These are phyloP conservation scores for Chaenocephalus aceratus DNA, from an alignment of 2,113 vertebrate species.

Conservation along the genomic window DNA sequence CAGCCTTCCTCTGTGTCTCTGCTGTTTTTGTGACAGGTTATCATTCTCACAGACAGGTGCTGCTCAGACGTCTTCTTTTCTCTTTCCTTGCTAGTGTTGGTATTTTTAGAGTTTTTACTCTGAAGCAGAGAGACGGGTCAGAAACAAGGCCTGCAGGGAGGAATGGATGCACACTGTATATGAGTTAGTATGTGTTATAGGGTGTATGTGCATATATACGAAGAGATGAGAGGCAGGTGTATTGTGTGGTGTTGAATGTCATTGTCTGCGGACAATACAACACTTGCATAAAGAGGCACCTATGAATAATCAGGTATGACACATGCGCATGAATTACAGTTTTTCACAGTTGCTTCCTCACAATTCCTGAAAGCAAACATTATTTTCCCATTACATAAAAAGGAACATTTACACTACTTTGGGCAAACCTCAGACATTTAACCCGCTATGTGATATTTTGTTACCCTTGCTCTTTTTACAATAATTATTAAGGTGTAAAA, in stretches of 20 bases:
- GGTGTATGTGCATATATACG: neutral
- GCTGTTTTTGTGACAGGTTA: slow-evolving; percentile 45
- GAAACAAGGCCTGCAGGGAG: slow-evolving; percentile 28
- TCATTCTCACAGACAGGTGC: slow-evolving; percentile 53
- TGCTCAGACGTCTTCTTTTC: slow-evolving; percentile 35
- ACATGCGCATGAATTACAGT: neutral
- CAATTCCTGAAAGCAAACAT: slow-evolving; percentile 8
- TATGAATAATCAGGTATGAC: slow-evolving; percentile 14
- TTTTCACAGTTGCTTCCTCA: slow-evolving; percentile 29
- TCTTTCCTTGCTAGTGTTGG: neutral
- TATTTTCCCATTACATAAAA: neutral
- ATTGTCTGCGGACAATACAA: neutral
- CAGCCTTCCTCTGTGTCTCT: slow-evolving; percentile 41
- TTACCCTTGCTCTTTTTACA: neutral
- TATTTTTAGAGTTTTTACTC: slow-evolving; percentile 77
- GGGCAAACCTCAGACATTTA: neutral
- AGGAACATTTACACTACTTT: neutral
- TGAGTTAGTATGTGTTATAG: neutral
- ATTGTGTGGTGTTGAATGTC: neutral
- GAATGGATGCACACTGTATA: slow-evolving; percentile 9
- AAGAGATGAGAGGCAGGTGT: neutral
- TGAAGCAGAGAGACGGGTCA: slow-evolving; percentile 42
- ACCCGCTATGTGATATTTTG: neutral
- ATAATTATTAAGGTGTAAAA: slow-evolving; percentile 13
- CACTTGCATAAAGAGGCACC: slow-evolving; percentile 8